Evolutionary conservation across 2,113 vertebrate species (phyloP).

Genomic region (Cinclus cinclus): DNA sequence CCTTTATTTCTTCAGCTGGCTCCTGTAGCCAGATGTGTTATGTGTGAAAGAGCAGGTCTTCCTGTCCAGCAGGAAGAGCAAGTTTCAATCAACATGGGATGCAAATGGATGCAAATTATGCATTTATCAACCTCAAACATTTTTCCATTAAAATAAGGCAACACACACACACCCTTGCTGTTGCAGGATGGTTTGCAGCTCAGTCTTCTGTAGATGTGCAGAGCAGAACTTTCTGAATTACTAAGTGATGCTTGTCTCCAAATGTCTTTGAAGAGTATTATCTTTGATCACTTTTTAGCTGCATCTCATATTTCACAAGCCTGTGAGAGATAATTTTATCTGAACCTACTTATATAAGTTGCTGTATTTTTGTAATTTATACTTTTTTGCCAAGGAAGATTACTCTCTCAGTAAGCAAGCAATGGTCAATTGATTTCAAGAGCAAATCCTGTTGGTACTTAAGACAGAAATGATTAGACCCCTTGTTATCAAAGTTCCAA

Average conservation of each 20-base stretch:
- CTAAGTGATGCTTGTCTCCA: conserved; percentile 23
- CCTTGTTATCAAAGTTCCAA: conserved; percentile 75
- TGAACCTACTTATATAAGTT: conserved; percentile 65
- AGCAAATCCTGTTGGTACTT: conserved; percentile 64
- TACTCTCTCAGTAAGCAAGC: conserved; percentile 65
- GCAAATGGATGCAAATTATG: conserved; percentile 33
- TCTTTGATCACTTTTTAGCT: conserved; percentile 71
- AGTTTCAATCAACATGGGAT: not conserved
- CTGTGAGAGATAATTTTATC: conserved; percentile 53
- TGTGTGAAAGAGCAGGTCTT: not conserved
- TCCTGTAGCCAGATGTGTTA: not conserved
- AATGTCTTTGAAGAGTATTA: conserved; percentile 51
- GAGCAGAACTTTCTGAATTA: conserved; percentile 17
- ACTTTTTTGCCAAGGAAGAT: conserved; percentile 68
- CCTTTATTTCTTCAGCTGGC: not conserved
- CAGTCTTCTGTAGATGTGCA: not conserved
- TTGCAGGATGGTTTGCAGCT: conserved; percentile 19
- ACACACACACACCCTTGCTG: not conserved
- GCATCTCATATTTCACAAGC: conserved; percentile 35
- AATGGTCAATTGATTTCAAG: conserved; percentile 78
- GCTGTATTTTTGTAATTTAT: conserved; percentile 70
- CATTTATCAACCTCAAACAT: conserved; percentile 40
- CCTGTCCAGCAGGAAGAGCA: not conserved
- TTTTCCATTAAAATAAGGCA: conserved; percentile 54
- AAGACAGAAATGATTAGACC: conserved; percentile 71